Conservation (phyloP, 2,797 vertebrate genomes). For the Threskiornis aethiopicus region DNA sequence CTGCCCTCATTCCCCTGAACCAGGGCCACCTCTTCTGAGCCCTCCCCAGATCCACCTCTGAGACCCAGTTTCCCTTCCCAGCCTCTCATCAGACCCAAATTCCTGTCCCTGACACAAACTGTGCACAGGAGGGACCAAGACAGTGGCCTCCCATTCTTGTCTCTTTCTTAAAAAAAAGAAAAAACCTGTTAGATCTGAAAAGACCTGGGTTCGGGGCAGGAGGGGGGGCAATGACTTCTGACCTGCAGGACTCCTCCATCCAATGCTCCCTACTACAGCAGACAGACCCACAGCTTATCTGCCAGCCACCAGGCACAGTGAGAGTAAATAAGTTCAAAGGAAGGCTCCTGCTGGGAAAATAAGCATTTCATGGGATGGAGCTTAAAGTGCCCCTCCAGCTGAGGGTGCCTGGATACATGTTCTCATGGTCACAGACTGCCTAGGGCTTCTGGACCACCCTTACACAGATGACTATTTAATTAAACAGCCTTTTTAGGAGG, state of each 20-base stretch:
- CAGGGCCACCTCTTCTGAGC: background rate
- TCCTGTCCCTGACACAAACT: background rate
- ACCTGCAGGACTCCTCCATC: background rate
- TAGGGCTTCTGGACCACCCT: background rate
- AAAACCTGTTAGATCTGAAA: background rate
- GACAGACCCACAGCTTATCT: background rate
- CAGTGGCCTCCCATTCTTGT: background rate
- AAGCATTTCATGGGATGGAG: background rate
- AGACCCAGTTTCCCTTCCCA: background rate
- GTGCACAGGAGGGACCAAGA: background rate
- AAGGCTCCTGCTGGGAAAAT: background rate
- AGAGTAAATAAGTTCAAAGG: background rate
- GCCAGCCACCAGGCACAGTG: background rate
- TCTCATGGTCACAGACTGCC: background rate
- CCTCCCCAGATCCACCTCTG: background rate
- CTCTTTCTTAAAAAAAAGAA: background rate
- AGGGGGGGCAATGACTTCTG: background rate
- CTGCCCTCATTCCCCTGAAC: background rate
- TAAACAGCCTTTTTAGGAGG: background rate
- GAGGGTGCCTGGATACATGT: rapidly evolving
- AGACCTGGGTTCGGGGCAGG: background rate
- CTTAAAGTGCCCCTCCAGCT: background rate
- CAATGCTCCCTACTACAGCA: background rate
- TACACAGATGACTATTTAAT: background rate
- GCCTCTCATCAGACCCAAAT: background rate